Evolutionary conservation across 2,888 invertebrate genomes (phyloP), one percentile per base, ranked within the genome.

Genomic region (Nezara viridula): DNA sequence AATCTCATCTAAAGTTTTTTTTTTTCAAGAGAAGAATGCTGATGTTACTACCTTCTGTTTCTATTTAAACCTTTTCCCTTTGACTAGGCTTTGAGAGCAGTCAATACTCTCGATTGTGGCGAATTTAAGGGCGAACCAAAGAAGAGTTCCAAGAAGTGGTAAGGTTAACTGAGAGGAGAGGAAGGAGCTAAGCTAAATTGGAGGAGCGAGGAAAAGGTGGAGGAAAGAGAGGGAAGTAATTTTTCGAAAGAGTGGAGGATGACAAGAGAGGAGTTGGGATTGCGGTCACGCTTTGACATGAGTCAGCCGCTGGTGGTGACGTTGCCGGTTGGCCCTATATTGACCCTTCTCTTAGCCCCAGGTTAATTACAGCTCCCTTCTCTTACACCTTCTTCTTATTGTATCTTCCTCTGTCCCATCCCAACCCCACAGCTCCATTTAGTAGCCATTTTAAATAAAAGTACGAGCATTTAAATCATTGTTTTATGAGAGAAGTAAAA

Each of bases 261-360:
- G 77, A 77, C 77, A 77, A 77, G 77, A 77, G 77, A 40, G 32
- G 32, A 77, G 77, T 77, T 77, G 77, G 77, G 16, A 77, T 40
- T 77, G 77, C 77, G 77, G 77, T 77, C 77, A 77, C 77, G 77
- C 77, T 77, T 77, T 77, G 77, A 77, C 77, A 77, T 77, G 77
- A 44, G 77, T 40, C 77, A 77, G 77, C 77, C 77, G 77, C 21
- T 77, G 77, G 24, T 24, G 37, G 77, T 77, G 77, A 77, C 77
- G 77, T 77, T 40, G 77, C 77, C 73, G 16, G 4, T 40, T 1
- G 21, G 40, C 40, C 37, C 40, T 77, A 40, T 77, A 77, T 77
- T 77, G 77, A 77, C 77, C 77, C 77, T 44, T 32, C 24, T 40
- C 77, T 77, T 40, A 77, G 6, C 19, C 27, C 21, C 77, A 77